Evolutionary conservation across 2,888 invertebrate genomes (phyloP).

Genomic region (Ethmia dodecea): DNA sequence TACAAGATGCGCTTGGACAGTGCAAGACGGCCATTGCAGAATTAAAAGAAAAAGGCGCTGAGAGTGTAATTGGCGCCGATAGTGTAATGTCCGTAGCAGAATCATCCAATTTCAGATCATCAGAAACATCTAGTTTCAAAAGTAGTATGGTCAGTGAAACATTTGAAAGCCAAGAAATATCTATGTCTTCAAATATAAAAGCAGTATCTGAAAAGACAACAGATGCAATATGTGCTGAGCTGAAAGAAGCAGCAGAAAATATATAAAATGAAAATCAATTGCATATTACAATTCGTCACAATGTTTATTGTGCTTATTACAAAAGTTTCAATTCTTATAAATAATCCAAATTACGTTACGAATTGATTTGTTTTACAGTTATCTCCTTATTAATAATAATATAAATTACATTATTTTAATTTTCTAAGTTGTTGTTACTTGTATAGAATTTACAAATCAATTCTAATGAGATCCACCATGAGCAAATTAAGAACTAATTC

Average conservation of each 20-base stretch:
- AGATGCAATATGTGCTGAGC: constrained; percentile 27
- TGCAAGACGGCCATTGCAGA: constrained; percentile 20
- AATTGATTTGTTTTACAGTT: no score
- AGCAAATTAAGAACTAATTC: no score
- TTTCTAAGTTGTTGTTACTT: no score
- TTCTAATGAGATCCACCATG: no score
- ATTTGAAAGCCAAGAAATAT: constrained; percentile 21
- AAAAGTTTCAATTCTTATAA: background rate
- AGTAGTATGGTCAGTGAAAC: constrained; percentile 17
- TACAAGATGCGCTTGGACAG: constrained; percentile 17
- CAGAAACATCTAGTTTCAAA: constrained; percentile 21
- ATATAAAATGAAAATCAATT: constrained; percentile 20
- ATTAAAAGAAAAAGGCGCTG: constrained; percentile 21
- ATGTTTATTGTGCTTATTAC: constrained; percentile 23
- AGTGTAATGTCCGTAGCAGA: constrained; percentile 14
- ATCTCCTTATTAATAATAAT: no score
- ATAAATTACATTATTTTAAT: no score
- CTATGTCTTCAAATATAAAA: constrained; percentile 25
- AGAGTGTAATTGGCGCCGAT: no score
- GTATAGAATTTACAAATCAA: no score
- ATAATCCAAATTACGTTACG: no score
- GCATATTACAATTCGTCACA: constrained; percentile 7
- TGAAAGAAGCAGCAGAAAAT: constrained; percentile 40
- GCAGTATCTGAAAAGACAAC: constrained; percentile 27
- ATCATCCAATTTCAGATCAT: constrained; percentile 9